Base-by-base conservation (phyloP, 2,113 vertebrate genomes). In the Tetrax tetrax region DNA sequence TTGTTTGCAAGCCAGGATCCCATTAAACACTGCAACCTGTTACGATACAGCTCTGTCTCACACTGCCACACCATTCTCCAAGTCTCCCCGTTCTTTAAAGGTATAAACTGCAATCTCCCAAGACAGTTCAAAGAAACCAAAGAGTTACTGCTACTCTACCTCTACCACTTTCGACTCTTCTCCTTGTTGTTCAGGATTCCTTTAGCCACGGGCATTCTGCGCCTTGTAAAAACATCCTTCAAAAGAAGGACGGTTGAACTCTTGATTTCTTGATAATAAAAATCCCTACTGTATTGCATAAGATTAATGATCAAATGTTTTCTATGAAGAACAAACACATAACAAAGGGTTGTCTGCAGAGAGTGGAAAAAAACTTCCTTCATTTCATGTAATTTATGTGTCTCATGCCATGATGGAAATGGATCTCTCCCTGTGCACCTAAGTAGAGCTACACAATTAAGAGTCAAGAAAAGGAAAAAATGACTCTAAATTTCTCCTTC, bases 251-350 rank as follows among this genome's bases (percentile, higher is more conserved):
- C 14, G 6, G 43, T 4, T 90, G 81, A 93, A 94, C 48, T 90
- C 87, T 77, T 91, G 47, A 78, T 88, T 91, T 89, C 81, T 80
- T 50, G 22, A 88, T 90, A 74, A 45, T 51, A 43, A 63, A 57
- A 74, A 47, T 80, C 76, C 54, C 87, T 35, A 23, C 22, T 80
- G 41, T 28, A 78, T 35, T 93, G 56, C 20, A 0, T 14, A 75
- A 82, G 71, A 92, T 86, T 86, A 87, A 95, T 78, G 45, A 83
- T 54, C 91, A 48, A 79, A 47, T 83, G n/a, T 75, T 77, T 95
- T 41, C 43, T 61, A 13, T 35, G 56, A 87, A 95, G 82, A 82
- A 83, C 20, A 86, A 83, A 90, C 75, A 90, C 45, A 38, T 24
- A 81, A 92, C 70, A 85, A 87, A 87, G n/a, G n/a, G 13, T 66